Evolutionary conservation across 2,113 vertebrate genomes (phyloP).

Genomic region (Empidonax alnorum): DNA sequence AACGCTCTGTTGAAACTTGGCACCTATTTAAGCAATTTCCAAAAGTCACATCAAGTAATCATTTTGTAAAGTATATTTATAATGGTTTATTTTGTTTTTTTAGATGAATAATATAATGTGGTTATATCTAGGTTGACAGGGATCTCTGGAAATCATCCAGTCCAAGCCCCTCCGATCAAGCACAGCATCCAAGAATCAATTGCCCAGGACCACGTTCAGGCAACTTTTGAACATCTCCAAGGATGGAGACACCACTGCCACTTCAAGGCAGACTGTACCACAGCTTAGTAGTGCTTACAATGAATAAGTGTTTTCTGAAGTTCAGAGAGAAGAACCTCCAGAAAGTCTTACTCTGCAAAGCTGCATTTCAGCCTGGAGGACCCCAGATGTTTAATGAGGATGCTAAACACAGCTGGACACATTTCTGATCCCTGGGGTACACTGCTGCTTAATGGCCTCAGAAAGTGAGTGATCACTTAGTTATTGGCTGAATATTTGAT

Average conservation of each 20-base stretch:
- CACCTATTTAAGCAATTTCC: not conserved
- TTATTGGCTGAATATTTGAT: not conserved
- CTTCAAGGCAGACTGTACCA: fast-evolving
- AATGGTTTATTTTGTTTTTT: not conserved
- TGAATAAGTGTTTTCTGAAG: not conserved
- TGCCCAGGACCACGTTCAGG: no score
- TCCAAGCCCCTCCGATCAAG: fast-evolving
- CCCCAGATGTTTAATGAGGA: not conserved
- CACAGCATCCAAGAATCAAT: fast-evolving
- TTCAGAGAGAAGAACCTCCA: not conserved
- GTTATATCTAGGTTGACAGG: not conserved
- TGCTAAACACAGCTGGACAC: not conserved
- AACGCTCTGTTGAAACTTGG: not conserved
- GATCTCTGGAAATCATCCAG: not conserved
- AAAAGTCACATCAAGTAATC: not conserved
- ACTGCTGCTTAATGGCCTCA: not conserved
- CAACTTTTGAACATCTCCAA: not conserved
- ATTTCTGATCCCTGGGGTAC: not conserved
- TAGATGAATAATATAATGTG: not conserved
- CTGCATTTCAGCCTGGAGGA: not conserved
- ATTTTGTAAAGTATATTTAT: not conserved
- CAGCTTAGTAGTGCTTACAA: not conserved
- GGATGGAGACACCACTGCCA: no score
- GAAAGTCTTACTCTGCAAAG: not conserved
- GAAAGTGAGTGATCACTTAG: not conserved